phyloP scores from a whole-genome alignment of 2,797 vertebrate species.

The Microcaecilia unicolor region DNA sequence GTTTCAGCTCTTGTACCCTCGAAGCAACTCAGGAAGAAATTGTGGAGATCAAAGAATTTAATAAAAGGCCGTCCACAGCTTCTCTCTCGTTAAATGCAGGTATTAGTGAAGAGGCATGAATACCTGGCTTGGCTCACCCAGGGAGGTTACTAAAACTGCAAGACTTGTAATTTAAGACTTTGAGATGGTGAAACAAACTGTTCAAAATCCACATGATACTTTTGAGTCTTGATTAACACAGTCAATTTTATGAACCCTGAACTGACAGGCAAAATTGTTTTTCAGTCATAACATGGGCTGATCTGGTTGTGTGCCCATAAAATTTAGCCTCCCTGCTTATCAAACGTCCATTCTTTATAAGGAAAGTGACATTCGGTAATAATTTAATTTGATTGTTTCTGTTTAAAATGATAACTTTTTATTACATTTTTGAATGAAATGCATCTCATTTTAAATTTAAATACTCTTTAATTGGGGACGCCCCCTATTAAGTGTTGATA shows the following conservation, averaged over 20 bases:
- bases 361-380: too few species aligned
- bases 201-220: neutral
- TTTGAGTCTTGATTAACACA: neutral
- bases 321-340: too few species aligned
- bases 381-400: too few species aligned
- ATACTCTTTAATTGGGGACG: too few species aligned
- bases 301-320: too few species aligned
- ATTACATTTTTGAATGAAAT: too few species aligned
- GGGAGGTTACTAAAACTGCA: constrained; percentile 26
- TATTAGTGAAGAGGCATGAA: constrained; percentile 35
- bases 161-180: constrained; percentile 1
- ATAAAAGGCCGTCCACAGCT: constrained; percentile 23
- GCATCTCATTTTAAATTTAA: too few species aligned
- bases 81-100: constrained; percentile 39
- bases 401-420: too few species aligned
- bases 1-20: constrained; percentile 21
- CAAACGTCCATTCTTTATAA: too few species aligned
- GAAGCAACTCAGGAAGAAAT: constrained; percentile 27
- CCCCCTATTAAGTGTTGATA: too few species aligned
- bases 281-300: too few species aligned
- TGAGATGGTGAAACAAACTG: neutral
- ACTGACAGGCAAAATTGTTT: neutral
- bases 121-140: constrained; percentile 32
- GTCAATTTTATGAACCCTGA: constrained; percentile 9
- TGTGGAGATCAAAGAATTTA: constrained; percentile 40